A percentile compares a stretch with the other conserved stretches of the same genome.
These are phyloP conservation scores for Epinotia demarniana DNA, from an alignment of 2,888 invertebrate genomes.

Conservation along the genomic window DNA sequence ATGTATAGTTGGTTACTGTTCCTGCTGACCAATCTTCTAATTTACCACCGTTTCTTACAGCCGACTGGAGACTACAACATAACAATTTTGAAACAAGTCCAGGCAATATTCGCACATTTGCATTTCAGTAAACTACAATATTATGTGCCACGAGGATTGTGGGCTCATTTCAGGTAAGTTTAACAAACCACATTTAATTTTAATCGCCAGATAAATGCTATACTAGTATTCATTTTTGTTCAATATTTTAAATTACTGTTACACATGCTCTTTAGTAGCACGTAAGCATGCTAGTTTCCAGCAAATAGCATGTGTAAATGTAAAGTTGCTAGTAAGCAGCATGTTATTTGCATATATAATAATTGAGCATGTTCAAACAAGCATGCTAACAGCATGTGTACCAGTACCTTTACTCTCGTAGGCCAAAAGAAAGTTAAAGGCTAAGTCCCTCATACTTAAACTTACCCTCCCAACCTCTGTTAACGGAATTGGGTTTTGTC, in stretches of 20 bases:
- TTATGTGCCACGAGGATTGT: constrained; percentile 98
- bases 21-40: neutral
- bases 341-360: too few species aligned
- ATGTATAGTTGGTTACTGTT: neutral
- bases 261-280: too few species aligned
- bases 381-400: too few species aligned
- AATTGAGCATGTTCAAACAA: too few species aligned
- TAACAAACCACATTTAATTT: neutral
- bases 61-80: constrained; percentile 90
- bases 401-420: neutral
- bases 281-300: too few species aligned
- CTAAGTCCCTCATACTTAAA: too few species aligned
- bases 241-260: too few species aligned
- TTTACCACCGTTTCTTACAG: constrained; percentile 62
- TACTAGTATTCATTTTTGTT: neutral
- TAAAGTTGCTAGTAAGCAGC: too few species aligned
- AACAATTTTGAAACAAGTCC: constrained; percentile 97
- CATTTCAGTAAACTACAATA: constrained; percentile 98
- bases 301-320: too few species aligned
- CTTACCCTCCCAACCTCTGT: too few species aligned
- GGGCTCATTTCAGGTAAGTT: constrained; percentile 98
- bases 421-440: neutral
- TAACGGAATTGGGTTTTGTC: too few species aligned
- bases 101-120: constrained; percentile 98
- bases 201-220: neutral